phyloP scores from a whole-genome alignment of 2,113 vertebrate species.

The Chlamydotis undulata region DNA sequence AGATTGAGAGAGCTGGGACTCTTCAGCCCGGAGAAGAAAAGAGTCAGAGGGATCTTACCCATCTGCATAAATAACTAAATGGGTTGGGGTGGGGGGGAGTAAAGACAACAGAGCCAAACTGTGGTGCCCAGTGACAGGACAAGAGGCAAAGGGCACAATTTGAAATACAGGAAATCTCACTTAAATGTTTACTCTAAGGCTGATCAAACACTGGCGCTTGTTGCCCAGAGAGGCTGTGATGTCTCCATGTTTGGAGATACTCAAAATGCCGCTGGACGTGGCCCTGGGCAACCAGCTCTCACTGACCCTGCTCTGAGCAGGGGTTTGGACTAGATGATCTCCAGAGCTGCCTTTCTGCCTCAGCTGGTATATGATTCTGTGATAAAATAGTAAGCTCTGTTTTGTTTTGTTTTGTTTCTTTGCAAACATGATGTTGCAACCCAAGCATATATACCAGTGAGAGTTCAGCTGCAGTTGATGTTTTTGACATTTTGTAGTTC shows the following conservation, averaged over 20 bases:
- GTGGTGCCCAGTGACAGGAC: background rate
- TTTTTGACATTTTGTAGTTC: conserved; percentile 13
- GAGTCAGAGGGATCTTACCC: background rate
- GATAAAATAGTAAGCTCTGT: background rate
- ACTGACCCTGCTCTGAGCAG: background rate
- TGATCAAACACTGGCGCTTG: background rate
- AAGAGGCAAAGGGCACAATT: background rate
- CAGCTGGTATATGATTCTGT: background rate
- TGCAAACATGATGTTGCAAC: background rate
- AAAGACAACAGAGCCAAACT: background rate
- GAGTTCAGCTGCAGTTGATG: background rate
- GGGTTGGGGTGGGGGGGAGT: background rate
- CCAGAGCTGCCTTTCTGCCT: background rate
- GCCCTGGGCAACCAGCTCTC: background rate
- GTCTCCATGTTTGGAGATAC: background rate
- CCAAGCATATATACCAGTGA: background rate
- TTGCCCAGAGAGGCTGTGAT: background rate
- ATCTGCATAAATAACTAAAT: background rate
- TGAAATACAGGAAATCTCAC: background rate
- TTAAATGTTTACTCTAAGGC: background rate
- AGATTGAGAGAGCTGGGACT: background rate
- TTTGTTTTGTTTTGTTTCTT: background rate
- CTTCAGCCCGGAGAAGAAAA: background rate
- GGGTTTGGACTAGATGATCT: background rate
- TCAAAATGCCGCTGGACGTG: background rate